Evolutionary conservation across 2,797 vertebrate genomes (phyloP).

Genomic region (Rhinella marina): DNA sequence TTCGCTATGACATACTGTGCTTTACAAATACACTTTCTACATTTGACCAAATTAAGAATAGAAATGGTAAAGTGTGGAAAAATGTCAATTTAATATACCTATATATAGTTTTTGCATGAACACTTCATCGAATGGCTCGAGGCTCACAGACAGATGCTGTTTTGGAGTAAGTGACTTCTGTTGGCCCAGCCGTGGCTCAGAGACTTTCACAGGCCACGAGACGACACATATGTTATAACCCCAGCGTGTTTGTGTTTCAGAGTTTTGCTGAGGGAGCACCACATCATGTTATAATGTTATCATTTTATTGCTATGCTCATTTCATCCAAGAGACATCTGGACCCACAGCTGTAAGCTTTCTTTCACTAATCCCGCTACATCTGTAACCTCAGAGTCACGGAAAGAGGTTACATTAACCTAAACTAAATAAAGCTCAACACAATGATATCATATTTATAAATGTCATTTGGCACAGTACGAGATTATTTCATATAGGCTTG

Average conservation of each 20-base stretch:
- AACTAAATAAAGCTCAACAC: not conserved
- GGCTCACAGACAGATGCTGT: not conserved
- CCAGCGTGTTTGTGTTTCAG: not conserved
- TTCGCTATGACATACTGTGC: not conserved
- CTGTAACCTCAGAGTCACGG: not conserved
- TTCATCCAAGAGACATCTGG: slow-evolving; percentile 34
- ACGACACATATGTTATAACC: not conserved
- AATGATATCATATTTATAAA: slow-evolving; percentile 6
- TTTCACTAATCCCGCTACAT: not conserved
- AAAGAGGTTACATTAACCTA: not conserved
- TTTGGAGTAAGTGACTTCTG: not conserved
- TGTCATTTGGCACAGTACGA: not conserved
- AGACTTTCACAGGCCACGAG: not conserved
- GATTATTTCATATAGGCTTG: not conserved
- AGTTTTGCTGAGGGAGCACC: not conserved
- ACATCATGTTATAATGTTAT: slow-evolving; percentile 8
- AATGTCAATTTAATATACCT: not conserved
- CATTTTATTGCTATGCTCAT: slow-evolving; percentile 1
- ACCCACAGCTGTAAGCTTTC: slow-evolving; percentile 6
- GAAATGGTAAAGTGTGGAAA: not conserved
- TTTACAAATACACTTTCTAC: not conserved
- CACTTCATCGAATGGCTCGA: not conserved
- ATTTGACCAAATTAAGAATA: not conserved
- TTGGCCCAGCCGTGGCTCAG: not conserved
- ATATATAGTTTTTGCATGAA: not conserved